These are phyloP conservation scores for Zootoca vivipara DNA, from an alignment of 2,113 vertebrate genomes.

Conservation along the genomic window DNA sequence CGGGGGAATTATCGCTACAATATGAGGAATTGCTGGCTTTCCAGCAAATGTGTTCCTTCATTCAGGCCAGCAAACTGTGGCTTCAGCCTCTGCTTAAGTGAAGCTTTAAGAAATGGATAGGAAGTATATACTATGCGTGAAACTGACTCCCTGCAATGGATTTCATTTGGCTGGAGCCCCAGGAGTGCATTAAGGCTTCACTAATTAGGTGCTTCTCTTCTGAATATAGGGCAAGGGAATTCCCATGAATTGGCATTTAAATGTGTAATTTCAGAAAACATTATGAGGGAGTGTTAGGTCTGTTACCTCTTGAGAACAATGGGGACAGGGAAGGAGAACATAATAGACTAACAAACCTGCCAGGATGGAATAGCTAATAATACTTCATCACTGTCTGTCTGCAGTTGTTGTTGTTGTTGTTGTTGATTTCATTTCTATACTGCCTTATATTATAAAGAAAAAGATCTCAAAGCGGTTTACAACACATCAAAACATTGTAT, in stretches of 20 bases:
- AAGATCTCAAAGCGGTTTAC: too few relatives aligned
- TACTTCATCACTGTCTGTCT: conserved; percentile 7
- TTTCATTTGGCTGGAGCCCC: conserved; percentile 46
- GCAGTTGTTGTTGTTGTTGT: conserved; percentile 1
- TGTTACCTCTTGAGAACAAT: conserved; percentile 31
- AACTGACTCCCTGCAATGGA: conserved; percentile 46
- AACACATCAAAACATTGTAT: too few relatives aligned
- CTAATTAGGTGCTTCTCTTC: conserved; percentile 61
- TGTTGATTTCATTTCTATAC: too few relatives aligned
- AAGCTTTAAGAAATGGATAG: not conserved
- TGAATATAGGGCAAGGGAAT: conserved; percentile 45
- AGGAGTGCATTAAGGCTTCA: not conserved
- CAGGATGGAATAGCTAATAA: not conserved
- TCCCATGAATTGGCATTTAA: conserved; percentile 44
- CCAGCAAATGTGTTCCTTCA: not conserved
- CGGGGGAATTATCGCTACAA: not conserved
- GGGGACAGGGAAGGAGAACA: conserved; percentile 17
- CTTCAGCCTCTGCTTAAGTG: not conserved
- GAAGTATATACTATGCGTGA: conserved; percentile 31
- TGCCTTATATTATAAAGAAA: too few relatives aligned
- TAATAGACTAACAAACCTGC: conserved; percentile 4
- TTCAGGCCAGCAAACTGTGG: not conserved
- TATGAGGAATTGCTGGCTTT: not conserved
- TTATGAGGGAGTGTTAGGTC: conserved; percentile 28
- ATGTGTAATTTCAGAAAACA: conserved; percentile 40